These are phyloP conservation scores for Parasteatoda lunata DNA, from an alignment of 2,888 invertebrate species.

Conservation along the genomic window DNA sequence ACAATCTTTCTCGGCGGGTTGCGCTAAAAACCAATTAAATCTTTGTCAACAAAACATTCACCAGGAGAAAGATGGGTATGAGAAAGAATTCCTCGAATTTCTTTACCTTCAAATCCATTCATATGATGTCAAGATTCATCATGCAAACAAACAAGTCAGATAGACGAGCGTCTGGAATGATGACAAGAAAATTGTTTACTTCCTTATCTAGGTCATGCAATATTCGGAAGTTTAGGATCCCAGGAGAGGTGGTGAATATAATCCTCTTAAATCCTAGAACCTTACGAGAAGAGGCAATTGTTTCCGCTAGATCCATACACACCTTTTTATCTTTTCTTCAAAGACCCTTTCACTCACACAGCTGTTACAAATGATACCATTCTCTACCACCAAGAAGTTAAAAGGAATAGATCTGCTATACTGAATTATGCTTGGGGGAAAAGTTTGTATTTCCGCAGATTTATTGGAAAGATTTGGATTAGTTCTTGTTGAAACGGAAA, in stretches of 20 bases:
- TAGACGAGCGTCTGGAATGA: slow-evolving; percentile 13
- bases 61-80: background rate
- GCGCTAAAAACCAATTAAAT: background rate
- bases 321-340: slow-evolving; percentile 22
- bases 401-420: background rate
- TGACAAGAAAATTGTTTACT: slow-evolving; percentile 59
- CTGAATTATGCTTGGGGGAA: too few species aligned
- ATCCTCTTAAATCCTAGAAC: slow-evolving; percentile 45
- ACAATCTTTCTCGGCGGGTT: too few species aligned
- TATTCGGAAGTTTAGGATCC: slow-evolving; percentile 19
- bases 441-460: too few species aligned
- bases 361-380: background rate
- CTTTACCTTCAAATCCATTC: slow-evolving; percentile 1
- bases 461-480: too few species aligned
- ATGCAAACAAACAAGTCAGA: slow-evolving; percentile 36
- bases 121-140: slow-evolving; percentile 28
- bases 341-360: slow-evolving; percentile 8
- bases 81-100: background rate
- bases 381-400: background rate
- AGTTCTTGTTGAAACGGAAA: too few species aligned
- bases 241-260: slow-evolving; percentile 22
- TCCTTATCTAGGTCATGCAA: slow-evolving; percentile 34
- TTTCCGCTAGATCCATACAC: slow-evolving; percentile 24
- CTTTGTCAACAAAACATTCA: background rate
- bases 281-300: slow-evolving; percentile 27